A percentile compares a stretch with the other conserved stretches of the same genome.
Conservation (phyloP, 1,140 invertebrate species). For the Diplogasteroides magnus region DNA sequence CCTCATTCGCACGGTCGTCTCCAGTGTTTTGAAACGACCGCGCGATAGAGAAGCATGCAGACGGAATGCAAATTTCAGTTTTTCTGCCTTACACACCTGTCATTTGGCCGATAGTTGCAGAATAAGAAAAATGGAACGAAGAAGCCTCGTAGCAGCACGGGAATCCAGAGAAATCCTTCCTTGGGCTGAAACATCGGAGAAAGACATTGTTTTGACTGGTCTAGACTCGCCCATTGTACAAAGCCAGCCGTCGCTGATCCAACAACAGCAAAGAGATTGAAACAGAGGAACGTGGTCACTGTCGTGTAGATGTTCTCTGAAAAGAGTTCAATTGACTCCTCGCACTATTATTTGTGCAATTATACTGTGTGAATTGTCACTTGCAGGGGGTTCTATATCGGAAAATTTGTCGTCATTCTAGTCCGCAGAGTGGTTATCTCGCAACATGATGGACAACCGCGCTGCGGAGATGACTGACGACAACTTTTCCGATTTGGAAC, state of each 20-base stretch:
- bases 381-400: no score
- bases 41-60: no score
- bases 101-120: constrained; percentile 21
- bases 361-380: background rate
- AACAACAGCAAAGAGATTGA: constrained; percentile 23
- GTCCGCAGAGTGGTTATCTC: background rate
- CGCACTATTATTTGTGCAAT: no score
- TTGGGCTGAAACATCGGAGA: constrained; percentile 5
- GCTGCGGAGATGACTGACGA: background rate
- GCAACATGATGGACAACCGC: background rate
- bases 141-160: constrained; percentile 12
- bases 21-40: no score
- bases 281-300: constrained; percentile 25
- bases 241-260: constrained; percentile 20
- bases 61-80: no score
- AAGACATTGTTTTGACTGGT: background rate
- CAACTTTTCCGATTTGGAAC: no score
- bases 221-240: constrained; percentile 17
- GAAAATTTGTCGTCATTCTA: no score
- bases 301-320: constrained; percentile 16
- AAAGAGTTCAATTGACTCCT: no score
- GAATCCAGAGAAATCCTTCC: constrained; percentile 11
- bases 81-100: background rate
- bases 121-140: constrained; percentile 24
- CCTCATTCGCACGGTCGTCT: no score